Evolutionary conservation across 2,113 vertebrate genomes (phyloP).

Genomic region (Gadus chalcogrammus): DNA sequence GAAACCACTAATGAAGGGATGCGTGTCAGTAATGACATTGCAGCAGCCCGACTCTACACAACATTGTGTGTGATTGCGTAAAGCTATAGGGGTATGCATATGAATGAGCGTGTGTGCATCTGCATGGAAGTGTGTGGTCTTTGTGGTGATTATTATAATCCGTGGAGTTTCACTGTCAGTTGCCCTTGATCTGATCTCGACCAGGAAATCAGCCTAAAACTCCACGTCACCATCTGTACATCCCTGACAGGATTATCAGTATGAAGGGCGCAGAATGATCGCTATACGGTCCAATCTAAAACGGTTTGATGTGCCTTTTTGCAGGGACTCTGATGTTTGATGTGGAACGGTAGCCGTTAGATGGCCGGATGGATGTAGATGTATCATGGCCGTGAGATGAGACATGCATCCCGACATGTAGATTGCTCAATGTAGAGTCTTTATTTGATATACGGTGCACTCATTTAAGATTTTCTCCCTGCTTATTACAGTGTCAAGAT

Average conservation of each 20-base stretch:
- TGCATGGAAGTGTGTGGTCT: conserved; percentile 17
- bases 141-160: conserved; percentile 59
- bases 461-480: too few relatives aligned
- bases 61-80: conserved; percentile 5
- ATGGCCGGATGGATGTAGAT: too few relatives aligned
- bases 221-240: conserved; percentile 61
- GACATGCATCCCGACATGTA: background rate
- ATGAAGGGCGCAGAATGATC: conserved; percentile 43
- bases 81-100: conserved; percentile 2
- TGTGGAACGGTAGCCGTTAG: too few relatives aligned
- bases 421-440: background rate
- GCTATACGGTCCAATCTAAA: conserved; percentile 43
- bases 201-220: conserved; percentile 63
- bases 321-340: too few relatives aligned
- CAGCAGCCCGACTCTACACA: conserved; percentile 10
- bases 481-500: too few relatives aligned
- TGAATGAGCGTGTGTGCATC: conserved; percentile 6
- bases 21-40: conserved; percentile 30
- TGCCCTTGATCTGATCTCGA: conserved; percentile 55
- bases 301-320: conserved; percentile 17
- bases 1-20: conserved; percentile 12
- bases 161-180: conserved; percentile 50
- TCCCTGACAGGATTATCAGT: conserved; percentile 57
- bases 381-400: background rate
- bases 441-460: too few relatives aligned